Evolutionary conservation across 1,140 invertebrate species (phyloP), one percentile per base, ranked within the genome.

Genomic region (Drusus annulatus): DNA sequence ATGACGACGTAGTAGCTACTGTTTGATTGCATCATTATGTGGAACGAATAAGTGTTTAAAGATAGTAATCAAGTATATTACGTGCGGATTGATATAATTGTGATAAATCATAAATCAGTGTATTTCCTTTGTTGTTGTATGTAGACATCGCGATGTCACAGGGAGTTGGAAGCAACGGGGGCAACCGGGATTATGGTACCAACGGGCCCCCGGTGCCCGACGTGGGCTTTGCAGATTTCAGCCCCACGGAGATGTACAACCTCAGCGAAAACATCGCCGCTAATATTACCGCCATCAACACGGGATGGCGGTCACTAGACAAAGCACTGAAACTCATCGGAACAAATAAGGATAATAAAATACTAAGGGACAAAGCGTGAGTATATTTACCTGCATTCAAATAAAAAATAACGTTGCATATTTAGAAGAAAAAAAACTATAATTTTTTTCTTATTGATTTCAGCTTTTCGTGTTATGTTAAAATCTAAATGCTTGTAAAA

Each of bases 211-310:
- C 88, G 84, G 90, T 92, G 81, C 93, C 93, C 82, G 90, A 93
- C 74, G 92, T 94, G 3, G 92, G 91, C 58, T 92, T 92, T 69
- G 90, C 90, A 15, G 92, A 92, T 60, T 94, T 93, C 85, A 94
- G 93, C 84, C 93, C 93, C 15, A 93, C 93, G 31, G 94, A 95
- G 87, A 91, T 95, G 68, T 94, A 94, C 85, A 94, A 92, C 81
- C 87, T 94, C 50, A 94, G 93, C 85, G 94, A 95, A 87, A 92
- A 92, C 85, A 94, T 96, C 78, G 94, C 93, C 0, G 93, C 94
- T 68, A 96, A 96, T 87, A 93, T 96, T 79, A 95, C 93, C 84
- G 92, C 93, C 0, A 94, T 96, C 60, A 94, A 95, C 84, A 91
- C 91, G 58, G 94, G 92, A 82, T 92, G 93, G 85, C 91, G 92